phyloP scores from a whole-genome alignment of 2,797 vertebrate species.

The Gymnodraco acuticeps region DNA sequence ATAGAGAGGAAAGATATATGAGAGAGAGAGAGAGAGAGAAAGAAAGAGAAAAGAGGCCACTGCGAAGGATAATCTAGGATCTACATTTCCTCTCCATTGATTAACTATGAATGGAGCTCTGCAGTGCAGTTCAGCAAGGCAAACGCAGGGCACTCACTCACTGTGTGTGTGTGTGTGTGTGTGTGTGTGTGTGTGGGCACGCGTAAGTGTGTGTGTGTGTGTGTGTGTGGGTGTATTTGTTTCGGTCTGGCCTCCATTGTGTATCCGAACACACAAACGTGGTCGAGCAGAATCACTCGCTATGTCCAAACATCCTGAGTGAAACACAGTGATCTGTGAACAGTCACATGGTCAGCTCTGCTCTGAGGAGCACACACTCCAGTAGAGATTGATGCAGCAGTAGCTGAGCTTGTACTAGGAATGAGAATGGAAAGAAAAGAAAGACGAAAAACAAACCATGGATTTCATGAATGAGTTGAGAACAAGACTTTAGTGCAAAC shows the following conservation, averaged over 20 bases:
- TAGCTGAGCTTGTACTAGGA: neutral
- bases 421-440: neutral
- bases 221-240: neutral
- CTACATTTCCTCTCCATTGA: conserved; percentile 56
- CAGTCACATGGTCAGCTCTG: conserved; percentile 37
- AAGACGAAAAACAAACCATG: neutral
- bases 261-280: conserved; percentile 13
- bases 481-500: neutral
- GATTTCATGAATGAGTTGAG: neutral
- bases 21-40: conserved; percentile 13
- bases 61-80: conserved; percentile 43
- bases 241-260: conserved; percentile 3
- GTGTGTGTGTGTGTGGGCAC: neutral
- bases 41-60: conserved; percentile 26
- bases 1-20: no score
- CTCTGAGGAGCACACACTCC: conserved; percentile 10
- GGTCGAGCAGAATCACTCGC: conserved; percentile 26
- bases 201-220: neutral
- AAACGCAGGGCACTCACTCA: conserved; percentile 9
- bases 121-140: conserved; percentile 31
- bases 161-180: neutral
- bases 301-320: conserved; percentile 41
- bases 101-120: conserved; percentile 59
- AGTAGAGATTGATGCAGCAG: conserved; percentile 8
- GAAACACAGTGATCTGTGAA: conserved; percentile 41